Percentiles rank a stretch among this genome's conserved stretches.
These are phyloP conservation scores for Brachionus manjavacas DNA, from an alignment of 1,140 invertebrate genomes.

Conservation along the genomic window DNA sequence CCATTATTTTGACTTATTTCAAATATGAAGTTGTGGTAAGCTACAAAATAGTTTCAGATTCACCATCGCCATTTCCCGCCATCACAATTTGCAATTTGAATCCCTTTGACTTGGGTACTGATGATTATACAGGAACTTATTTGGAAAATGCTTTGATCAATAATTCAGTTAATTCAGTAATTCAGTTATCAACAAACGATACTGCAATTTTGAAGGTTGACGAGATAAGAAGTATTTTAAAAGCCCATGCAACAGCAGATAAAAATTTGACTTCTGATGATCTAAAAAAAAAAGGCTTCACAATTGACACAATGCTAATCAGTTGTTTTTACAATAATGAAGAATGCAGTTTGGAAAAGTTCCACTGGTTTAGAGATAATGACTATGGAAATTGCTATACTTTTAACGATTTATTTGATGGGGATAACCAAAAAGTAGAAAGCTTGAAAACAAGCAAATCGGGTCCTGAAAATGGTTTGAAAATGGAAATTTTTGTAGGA, in stretches of 20 bases:
- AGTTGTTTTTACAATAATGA: slow-evolving; percentile 38
- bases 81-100: slow-evolving; percentile 33
- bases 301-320: slow-evolving; percentile 27
- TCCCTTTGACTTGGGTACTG: not conserved
- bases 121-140: not conserved
- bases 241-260: not conserved
- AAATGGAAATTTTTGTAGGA: slow-evolving; percentile 29
- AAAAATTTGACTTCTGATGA: not conserved
- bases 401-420: not conserved
- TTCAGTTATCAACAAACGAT: not conserved
- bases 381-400: slow-evolving; percentile 41
- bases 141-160: not conserved
- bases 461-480: not conserved
- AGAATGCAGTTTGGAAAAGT: not conserved
- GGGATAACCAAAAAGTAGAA: not conserved
- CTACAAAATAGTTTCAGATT: not conserved
- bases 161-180: not conserved
- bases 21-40: not conserved
- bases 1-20: not conserved
- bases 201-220: not conserved
- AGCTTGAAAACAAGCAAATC: not conserved
- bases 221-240: not conserved
- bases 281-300: not conserved
- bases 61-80: not conserved
- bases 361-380: not conserved